Conservation (phyloP, 2,797 vertebrate genomes). For the Phalanger gymnotis region DNA sequence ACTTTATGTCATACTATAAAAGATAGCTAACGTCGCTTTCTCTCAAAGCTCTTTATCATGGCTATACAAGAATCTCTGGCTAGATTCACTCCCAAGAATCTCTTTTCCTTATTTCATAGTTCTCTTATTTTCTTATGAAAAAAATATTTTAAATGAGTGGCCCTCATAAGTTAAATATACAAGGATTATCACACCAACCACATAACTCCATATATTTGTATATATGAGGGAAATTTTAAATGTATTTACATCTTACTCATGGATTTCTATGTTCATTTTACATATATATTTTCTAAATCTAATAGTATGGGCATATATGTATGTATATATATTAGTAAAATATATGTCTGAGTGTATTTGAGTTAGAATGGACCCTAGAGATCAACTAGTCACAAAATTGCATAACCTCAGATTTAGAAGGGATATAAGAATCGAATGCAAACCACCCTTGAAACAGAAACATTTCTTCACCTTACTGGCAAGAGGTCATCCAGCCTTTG, state of each 20-base stretch:
- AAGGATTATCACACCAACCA: not conserved
- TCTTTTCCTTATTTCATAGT: not conserved
- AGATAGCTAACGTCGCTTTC: slow-evolving; percentile 21
- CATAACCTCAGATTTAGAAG: not conserved
- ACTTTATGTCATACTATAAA: slow-evolving; percentile 22
- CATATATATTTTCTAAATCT: not conserved
- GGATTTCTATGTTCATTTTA: not conserved
- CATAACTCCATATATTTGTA: not conserved
- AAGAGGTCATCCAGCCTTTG: not conserved
- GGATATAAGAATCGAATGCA: not conserved
- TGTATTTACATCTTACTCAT: not conserved
- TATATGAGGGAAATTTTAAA: not conserved
- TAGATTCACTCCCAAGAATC: not conserved
- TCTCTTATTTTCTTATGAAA: not conserved
- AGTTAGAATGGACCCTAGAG: not conserved
- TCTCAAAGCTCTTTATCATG: slow-evolving; percentile 21
- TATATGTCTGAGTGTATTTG: not conserved
- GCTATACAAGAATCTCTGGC: not conserved
- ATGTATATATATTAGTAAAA: not conserved
- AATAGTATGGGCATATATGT: not conserved
- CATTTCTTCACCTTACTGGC: not conserved
- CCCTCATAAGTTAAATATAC: not conserved
- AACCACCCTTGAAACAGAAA: not conserved
- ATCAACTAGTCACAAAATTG: not conserved
- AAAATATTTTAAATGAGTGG: not conserved